Base-by-base conservation (phyloP, 2,113 vertebrate genomes). In the Embiotoca jacksoni region DNA sequence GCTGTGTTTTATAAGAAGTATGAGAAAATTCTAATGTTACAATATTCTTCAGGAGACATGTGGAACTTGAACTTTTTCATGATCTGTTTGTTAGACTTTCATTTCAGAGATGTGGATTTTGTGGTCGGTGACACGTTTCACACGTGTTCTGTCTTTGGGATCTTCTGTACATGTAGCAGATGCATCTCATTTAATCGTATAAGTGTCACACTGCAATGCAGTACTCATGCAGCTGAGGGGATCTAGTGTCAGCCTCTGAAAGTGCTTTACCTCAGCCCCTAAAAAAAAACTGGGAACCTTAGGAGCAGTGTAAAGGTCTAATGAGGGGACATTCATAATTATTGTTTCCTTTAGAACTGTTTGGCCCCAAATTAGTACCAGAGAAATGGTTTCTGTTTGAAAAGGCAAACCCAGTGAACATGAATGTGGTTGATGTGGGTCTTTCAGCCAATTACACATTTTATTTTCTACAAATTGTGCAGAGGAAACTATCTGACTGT, bases 171-270 rank as follows among this genome's bases (percentile, higher is more conserved):
- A 44, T 81, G 46, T 52, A 47, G 55, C 72, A 67, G 62, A 81
- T 66, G 50, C 46, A 30, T 50, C 36, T 13, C 55, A 39, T 11
- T 82, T 6, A 60, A 66, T 62, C 74, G 76, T 52, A 37, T 44
- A 6, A 4, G 11, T 44, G 80, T 81, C 81, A 75, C 37, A 30
- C 31, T 69, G 41, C 57, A 5, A 50, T 53, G 52, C 1, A 5
- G 56, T 59, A 54, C 36, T 14, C 36, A 30, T 32, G 64, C 71
- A 56, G 75, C 52, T 44, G 30, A 54, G 4, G 23, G 32, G 57
- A 62, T 69, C 53, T 58, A 8, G 16, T 84, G 14, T 67, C 83
- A 55, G 41, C 23, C 13, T 30, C 36, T 62, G 16, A 49, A 76
- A 60, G 44, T 6, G 37, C 47, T 60, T 54, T 8, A 47, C 37